Conservation (phyloP, 2,113 vertebrate genomes). For the Malurus melanocephalus region DNA sequence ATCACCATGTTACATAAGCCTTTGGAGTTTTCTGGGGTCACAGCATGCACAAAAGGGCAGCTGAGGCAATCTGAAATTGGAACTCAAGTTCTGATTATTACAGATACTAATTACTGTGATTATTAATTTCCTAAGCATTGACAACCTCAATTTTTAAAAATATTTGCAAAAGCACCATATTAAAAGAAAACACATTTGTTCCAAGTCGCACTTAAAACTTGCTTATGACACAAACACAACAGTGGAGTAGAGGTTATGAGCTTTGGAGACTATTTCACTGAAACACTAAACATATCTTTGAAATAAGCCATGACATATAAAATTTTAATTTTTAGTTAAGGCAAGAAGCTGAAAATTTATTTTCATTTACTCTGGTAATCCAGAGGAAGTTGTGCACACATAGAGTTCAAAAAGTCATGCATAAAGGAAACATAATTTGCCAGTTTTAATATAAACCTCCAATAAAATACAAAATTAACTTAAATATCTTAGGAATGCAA, state of each 20-base stretch:
- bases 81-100: neutral
- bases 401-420: neutral
- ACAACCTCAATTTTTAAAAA: neutral
- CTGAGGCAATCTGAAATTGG: neutral
- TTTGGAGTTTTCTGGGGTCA: neutral
- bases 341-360: neutral
- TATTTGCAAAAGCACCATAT: neutral
- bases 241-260: neutral
- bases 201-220: neutral
- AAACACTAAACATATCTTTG: neutral
- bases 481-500: neutral
- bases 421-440: neutral
- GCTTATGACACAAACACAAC: neutral
- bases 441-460: neutral
- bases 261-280: neutral
- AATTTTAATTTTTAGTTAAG: conserved; percentile 18
- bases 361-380: conserved; percentile 26
- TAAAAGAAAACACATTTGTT: neutral
- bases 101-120: neutral
- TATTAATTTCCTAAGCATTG: neutral
- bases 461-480: conserved; percentile 4
- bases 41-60: neutral
- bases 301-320: neutral
- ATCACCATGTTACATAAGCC: neutral
- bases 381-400: neutral